These are phyloP conservation scores for Megalonaias nervosa DNA, from an alignment of 1,140 invertebrate genomes.

Conservation along the genomic window DNA sequence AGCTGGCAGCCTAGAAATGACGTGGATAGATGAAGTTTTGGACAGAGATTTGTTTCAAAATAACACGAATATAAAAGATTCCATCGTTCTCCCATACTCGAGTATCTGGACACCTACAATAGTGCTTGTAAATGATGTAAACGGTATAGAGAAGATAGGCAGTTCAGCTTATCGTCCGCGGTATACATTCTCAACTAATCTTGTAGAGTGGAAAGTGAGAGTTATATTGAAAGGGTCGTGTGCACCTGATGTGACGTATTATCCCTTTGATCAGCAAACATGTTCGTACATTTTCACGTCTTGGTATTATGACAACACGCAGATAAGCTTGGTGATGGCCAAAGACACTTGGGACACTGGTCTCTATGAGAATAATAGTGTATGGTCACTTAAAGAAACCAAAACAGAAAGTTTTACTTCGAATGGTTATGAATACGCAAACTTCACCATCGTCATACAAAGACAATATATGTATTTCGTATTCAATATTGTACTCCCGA, in stretches of 20 bases:
- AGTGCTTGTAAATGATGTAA: slow-evolving; percentile 10
- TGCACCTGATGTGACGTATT: slow-evolving; percentile 21
- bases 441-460: slow-evolving; percentile 17
- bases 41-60: not conserved
- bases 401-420: slow-evolving; percentile 3
- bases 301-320: slow-evolving; percentile 8
- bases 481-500: slow-evolving; percentile 17
- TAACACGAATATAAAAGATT: not conserved
- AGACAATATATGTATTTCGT: slow-evolving; percentile 11
- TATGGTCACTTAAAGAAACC: slow-evolving; percentile 27
- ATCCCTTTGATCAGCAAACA: slow-evolving; percentile 28
- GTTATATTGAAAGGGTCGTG: slow-evolving; percentile 23
- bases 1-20: slow-evolving; percentile 9
- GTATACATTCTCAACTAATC: slow-evolving; percentile 13
- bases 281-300: slow-evolving; percentile 10
- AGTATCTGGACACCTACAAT: slow-evolving; percentile 20
- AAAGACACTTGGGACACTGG: slow-evolving; percentile 15
- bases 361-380: slow-evolving; percentile 21
- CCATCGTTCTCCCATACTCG: slow-evolving; percentile 5
- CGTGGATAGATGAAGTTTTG: slow-evolving; percentile 18
- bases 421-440: slow-evolving; percentile 5
- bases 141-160: slow-evolving; percentile 2
- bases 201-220: slow-evolving; percentile 13
- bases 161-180: slow-evolving; percentile 4
- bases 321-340: not conserved